These are phyloP conservation scores for Platorchestia sp. DNA, from an alignment of 1,140 invertebrate species.

Conservation along the genomic window DNA sequence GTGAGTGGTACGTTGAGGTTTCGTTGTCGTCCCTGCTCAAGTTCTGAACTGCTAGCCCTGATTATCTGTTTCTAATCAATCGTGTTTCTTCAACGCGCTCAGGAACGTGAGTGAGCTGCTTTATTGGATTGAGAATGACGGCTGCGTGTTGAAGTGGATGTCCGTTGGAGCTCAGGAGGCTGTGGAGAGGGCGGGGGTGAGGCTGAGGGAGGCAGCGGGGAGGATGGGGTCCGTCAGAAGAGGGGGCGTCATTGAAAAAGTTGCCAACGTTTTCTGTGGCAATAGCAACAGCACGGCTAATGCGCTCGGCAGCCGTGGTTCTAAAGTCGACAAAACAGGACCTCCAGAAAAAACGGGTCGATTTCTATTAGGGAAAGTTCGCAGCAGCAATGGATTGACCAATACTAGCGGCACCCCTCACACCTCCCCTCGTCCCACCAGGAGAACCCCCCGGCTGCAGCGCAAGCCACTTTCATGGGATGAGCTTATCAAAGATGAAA, in stretches of 20 bases:
- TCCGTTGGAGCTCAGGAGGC: slow-evolving; percentile 75
- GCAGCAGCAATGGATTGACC: slow-evolving; percentile 61
- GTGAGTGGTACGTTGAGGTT: neutral
- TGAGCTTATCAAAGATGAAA: slow-evolving; percentile 85
- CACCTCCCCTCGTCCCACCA: slow-evolving; percentile 57
- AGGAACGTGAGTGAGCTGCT: neutral
- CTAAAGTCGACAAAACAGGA: slow-evolving; percentile 62
- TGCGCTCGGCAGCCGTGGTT: slow-evolving; percentile 59
- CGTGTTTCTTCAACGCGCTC: neutral
- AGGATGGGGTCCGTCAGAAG: slow-evolving; percentile 73
- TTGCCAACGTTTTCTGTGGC: slow-evolving; percentile 86
- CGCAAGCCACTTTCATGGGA: slow-evolving; percentile 75
- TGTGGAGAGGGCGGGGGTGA: slow-evolving; percentile 87
- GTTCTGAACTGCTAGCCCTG: neutral
- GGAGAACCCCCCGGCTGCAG: slow-evolving; percentile 66
- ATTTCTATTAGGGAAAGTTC: slow-evolving; percentile 68
- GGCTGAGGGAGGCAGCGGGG: slow-evolving; percentile 68
- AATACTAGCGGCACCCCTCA: slow-evolving; percentile 67
- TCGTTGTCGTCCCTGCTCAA: neutral
- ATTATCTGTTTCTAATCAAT: neutral
- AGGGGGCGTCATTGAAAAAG: slow-evolving; percentile 85
- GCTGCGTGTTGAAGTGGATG: slow-evolving; percentile 58
- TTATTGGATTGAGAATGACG: slow-evolving; percentile 28
- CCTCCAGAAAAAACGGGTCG: slow-evolving; percentile 67
- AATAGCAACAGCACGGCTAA: slow-evolving; percentile 62